Percentiles rank a stretch among this genome's conserved stretches.
These are phyloP conservation scores for Perdix hodgsoniae DNA, from an alignment of 2,797 vertebrate species.

Conservation along the genomic window DNA sequence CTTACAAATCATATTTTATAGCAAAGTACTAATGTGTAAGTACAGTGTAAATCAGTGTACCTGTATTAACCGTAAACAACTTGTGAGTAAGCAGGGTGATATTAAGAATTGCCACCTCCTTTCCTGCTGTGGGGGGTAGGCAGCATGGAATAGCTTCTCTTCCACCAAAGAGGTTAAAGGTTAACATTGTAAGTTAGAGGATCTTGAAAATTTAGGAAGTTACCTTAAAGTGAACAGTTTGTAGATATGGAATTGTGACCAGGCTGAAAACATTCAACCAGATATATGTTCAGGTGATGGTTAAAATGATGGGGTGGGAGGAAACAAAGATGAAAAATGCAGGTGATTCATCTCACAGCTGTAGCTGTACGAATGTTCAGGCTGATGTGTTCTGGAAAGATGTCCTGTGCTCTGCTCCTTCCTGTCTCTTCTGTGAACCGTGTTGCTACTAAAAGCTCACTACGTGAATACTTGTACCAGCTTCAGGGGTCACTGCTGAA, in stretches of 20 bases:
- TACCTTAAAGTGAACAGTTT: background rate
- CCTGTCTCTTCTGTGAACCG: background rate
- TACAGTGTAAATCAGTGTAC: background rate
- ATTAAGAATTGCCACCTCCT: background rate
- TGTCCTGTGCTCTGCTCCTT: background rate
- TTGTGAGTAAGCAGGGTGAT: background rate
- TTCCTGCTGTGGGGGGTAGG: background rate
- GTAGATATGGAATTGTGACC: background rate
- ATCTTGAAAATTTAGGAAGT: background rate
- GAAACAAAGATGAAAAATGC: background rate
- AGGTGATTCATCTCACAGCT: background rate
- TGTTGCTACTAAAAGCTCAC: background rate
- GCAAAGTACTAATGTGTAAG: background rate
- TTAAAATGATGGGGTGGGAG: background rate
- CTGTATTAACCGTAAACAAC: background rate
- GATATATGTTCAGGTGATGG: background rate
- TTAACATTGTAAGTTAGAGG: background rate
- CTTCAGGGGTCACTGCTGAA: background rate
- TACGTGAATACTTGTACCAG: background rate
- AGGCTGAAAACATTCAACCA: background rate
- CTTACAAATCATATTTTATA: background rate
- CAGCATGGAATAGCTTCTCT: background rate
- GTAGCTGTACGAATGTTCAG: background rate
- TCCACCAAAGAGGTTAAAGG: background rate
- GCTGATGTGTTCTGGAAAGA: background rate